Conservation (phyloP, 2,797 vertebrate species). For the Aldrovandia affinis region DNA sequence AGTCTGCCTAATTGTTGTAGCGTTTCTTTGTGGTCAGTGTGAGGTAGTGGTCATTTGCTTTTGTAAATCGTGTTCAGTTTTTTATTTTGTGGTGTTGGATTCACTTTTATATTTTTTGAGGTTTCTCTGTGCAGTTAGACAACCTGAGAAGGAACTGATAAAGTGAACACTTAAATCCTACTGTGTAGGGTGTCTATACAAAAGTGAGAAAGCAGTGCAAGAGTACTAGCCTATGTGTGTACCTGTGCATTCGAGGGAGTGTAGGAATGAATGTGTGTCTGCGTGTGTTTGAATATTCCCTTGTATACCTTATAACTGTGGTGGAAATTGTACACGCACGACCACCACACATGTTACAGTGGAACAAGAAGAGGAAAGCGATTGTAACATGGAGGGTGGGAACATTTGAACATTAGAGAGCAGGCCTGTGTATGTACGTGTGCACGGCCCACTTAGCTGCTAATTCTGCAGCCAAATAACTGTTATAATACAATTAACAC, state of each 20-base stretch:
- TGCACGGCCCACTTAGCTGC: background rate
- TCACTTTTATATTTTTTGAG: no score
- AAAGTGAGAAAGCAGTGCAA: no score
- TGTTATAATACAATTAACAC: background rate
- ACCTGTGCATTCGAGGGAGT: background rate
- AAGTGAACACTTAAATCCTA: no score
- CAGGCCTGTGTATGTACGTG: background rate
- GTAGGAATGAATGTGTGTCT: background rate
- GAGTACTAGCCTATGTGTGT: background rate
- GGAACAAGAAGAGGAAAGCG: background rate
- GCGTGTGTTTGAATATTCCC: background rate
- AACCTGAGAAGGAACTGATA: no score
- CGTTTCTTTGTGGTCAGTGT: background rate
- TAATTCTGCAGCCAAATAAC: background rate
- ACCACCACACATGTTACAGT: background rate
- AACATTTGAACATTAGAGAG: background rate
- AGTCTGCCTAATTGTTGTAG: background rate
- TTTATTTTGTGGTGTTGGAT: no score
- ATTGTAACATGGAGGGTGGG: background rate
- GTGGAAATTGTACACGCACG: background rate
- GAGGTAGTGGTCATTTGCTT: background rate
- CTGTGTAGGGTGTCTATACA: no score
- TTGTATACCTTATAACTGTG: background rate
- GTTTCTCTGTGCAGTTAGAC: no score
- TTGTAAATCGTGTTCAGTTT: no score